Evolutionary conservation across 2,888 invertebrate species (phyloP).

Genomic region (Palloptera scutellata): DNA sequence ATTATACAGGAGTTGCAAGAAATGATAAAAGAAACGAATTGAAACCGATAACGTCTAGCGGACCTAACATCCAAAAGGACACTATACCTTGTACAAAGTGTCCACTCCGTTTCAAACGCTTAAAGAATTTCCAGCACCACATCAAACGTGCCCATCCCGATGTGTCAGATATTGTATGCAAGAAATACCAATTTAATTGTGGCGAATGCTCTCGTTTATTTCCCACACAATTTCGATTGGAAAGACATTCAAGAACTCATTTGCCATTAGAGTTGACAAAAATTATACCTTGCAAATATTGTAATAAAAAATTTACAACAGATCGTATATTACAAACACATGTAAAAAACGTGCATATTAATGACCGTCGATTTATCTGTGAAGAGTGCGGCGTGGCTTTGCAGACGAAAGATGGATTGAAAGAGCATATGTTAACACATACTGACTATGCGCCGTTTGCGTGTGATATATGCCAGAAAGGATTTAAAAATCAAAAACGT

Average conservation of each 20-base stretch:
- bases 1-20: too few relatives aligned
- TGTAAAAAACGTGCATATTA: conserved; percentile 53
- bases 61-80: too few relatives aligned
- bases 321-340: conserved; percentile 44
- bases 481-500: conserved; percentile 58
- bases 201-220: conserved; percentile 30
- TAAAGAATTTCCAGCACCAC: conserved; percentile 17
- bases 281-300: conserved; percentile 47
- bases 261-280: conserved; percentile 42
- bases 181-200: background rate
- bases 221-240: conserved; percentile 19
- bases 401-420: conserved; percentile 63
- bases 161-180: too few relatives aligned
- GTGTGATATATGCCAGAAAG: conserved; percentile 63
- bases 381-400: conserved; percentile 65
- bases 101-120: conserved; percentile 12
- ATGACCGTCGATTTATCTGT: conserved; percentile 64
- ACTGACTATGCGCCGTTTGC: conserved; percentile 63
- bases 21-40: too few relatives aligned
- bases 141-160: too few relatives aligned
- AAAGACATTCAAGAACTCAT: conserved; percentile 28
- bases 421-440: conserved; percentile 65
- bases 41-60: too few relatives aligned
- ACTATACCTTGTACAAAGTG: conserved; percentile 7
- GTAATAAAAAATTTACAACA: conserved; percentile 54